A percentile compares a stretch with the other conserved stretches of the same genome.
Evolutionary conservation across 1,140 invertebrate genomes (phyloP).

Genomic region (Achroia grisella): DNA sequence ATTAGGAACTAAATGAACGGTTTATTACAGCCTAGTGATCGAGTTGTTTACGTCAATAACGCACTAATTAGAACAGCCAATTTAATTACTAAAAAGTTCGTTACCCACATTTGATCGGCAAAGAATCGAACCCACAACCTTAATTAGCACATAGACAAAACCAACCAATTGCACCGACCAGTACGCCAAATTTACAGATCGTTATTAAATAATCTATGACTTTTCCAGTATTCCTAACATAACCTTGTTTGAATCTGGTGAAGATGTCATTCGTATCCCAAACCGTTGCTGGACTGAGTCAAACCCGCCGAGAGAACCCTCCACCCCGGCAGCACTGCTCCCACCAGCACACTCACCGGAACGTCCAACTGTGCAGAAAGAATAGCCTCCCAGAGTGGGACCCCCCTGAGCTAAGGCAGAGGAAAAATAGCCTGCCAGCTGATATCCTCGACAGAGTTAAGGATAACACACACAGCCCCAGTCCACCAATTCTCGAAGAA

Average conservation of each 20-base stretch:
- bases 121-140: too few species aligned
- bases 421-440: constrained; percentile 65
- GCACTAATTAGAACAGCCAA: too few species aligned
- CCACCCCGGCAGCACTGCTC: constrained; percentile 60
- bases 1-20: too few species aligned
- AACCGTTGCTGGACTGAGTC: constrained; percentile 59
- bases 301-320: constrained; percentile 44
- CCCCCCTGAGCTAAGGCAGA: constrained; percentile 51
- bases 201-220: constrained; percentile 2
- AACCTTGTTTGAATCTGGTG: constrained; percentile 1
- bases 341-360: constrained; percentile 53
- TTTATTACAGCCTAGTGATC: too few species aligned
- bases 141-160: too few species aligned
- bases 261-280: constrained; percentile 65
- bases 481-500: constrained; percentile 40
- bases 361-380: constrained; percentile 50
- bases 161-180: too few species aligned
- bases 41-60: too few species aligned
- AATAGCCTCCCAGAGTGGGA: constrained; percentile 65
- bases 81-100: too few species aligned
- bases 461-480: constrained; percentile 33
- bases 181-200: neutral
- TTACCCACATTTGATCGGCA: too few species aligned
- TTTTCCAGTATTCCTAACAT: constrained; percentile 4
- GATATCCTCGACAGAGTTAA: constrained; percentile 52